Conservation (phyloP, 2,888 invertebrate species). For the Crematogaster levior region DNA sequence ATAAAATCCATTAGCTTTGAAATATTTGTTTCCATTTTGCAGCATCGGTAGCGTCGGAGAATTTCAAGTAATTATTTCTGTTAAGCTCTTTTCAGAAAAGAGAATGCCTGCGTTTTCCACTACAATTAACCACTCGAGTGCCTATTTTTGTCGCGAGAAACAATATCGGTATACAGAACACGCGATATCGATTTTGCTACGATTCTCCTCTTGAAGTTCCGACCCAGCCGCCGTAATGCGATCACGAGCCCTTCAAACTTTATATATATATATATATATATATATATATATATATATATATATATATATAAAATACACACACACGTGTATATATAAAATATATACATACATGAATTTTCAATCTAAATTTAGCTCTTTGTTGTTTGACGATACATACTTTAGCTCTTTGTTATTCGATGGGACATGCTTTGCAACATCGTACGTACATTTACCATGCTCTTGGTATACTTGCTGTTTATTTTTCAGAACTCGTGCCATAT, state of each 20-base stretch:
- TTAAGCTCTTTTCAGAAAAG: background rate
- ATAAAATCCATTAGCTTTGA: background rate
- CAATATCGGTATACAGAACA: constrained; percentile 30
- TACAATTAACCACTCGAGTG: constrained; percentile 29
- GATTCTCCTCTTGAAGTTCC: constrained; percentile 17
- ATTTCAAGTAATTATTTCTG: background rate
- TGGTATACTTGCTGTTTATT: background rate
- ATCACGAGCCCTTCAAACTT: constrained; percentile 1
- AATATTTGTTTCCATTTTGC: background rate
- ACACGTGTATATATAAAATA: background rate
- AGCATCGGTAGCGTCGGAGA: background rate
- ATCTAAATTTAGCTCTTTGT: constrained; percentile 41
- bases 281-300: background rate
- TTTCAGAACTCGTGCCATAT: background rate
- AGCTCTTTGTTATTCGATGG: constrained; percentile 35
- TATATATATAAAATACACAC: background rate
- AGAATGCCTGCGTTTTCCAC: background rate
- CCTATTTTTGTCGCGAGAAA: constrained; percentile 35
- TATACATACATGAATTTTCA: constrained; percentile 8
- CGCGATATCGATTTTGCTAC: constrained; percentile 39
- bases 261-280: background rate
- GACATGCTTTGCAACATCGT: constrained; percentile 21
- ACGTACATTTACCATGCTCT: constrained; percentile 2
- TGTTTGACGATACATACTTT: constrained; percentile 23
- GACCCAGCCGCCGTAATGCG: constrained; percentile 28